Base-by-base conservation (phyloP, 2,888 invertebrate genomes). In the Myopa testacea region DNA sequence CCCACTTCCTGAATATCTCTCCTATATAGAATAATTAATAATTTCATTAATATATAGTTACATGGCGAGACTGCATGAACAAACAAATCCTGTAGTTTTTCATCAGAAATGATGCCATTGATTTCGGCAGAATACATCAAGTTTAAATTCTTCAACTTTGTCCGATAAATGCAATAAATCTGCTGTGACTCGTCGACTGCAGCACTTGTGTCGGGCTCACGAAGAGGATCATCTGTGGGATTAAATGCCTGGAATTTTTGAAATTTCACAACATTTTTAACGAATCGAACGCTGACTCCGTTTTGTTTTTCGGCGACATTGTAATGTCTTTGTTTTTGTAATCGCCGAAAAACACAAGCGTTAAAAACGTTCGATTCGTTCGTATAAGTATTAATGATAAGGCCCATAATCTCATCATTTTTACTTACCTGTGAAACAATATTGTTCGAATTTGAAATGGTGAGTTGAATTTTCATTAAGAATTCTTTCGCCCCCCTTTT, bases 341-440 rank as follows among this genome's bases (percentile, higher is more conserved):
- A 26, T 26, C 26, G 26, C 26, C 26, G 26, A 26, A 26, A 26
- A 26, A 2, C 26, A 26, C 26, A 26, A 26, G 26, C 26, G 2
- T 26, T 26, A 26, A 26, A 26, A 26, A 26, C 26, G 26, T 26
- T 26, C 26, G 26, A 26, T 26, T 26, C 26, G 26, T 37, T n/a
- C 19, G 58, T n/a, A 37, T 16, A 45, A 73, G 34, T 40, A 16
- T 37, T 65, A 68, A 4, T 45, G 16, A 67, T 68, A 67, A 34
- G 8, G 14, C 0, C 10, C 3, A 60, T n/a, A 12, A 34, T 8
- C 16, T 0, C 14, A 68, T 37, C 19, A 60, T 16, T 37, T 37
- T 14, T 6, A 8, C n/a, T 45, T 45, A 75, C 75, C 45, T n/a
- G 75, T 40, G 26, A 75, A 75, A 62, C 75, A 75, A 75, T 69